Conservation (phyloP, 1,140 invertebrate genomes). For the Cydia fagiglandana region DNA sequence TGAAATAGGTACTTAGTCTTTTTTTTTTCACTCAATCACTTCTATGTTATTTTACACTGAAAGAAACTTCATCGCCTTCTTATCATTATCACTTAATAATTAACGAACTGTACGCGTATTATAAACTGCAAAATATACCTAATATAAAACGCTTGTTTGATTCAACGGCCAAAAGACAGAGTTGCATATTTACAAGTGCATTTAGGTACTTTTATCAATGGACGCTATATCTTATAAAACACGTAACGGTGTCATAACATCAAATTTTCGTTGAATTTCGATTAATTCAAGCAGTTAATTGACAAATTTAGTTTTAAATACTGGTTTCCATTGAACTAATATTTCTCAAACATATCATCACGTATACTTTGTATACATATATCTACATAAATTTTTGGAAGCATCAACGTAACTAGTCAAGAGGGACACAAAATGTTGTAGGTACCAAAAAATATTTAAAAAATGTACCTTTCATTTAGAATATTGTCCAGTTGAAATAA, state of each 20-base stretch:
- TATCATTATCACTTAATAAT: constrained; percentile 19
- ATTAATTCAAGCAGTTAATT: not conserved
- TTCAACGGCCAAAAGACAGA: not conserved
- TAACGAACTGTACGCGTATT: constrained; percentile 8
- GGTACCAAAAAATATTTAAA: too few relatives aligned
- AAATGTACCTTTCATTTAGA: too few relatives aligned
- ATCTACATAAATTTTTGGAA: too few relatives aligned
- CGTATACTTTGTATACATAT: too few relatives aligned
- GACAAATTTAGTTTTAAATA: constrained; percentile 2
- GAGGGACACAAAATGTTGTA: too few relatives aligned
- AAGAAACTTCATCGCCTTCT: constrained; percentile 3
- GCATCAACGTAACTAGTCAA: too few relatives aligned
- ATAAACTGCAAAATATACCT: constrained; percentile 25
- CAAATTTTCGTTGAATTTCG: constrained; percentile 3
- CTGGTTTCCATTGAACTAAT: not conserved
- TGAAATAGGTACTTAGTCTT: too few relatives aligned
- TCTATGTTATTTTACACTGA: constrained; percentile 22
- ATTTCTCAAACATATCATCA: not conserved
- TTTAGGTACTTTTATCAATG: not conserved
- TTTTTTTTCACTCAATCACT: not conserved
- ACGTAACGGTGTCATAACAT: not conserved
- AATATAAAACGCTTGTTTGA: not conserved
- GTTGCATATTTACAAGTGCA: constrained; percentile 8
- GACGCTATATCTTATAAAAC: not conserved
- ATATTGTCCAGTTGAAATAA: too few relatives aligned